A percentile compares a stretch with the other conserved stretches of the same genome.
Conservation (phyloP, 2,888 invertebrate species). For the Poecilobothrus nobilitatus region DNA sequence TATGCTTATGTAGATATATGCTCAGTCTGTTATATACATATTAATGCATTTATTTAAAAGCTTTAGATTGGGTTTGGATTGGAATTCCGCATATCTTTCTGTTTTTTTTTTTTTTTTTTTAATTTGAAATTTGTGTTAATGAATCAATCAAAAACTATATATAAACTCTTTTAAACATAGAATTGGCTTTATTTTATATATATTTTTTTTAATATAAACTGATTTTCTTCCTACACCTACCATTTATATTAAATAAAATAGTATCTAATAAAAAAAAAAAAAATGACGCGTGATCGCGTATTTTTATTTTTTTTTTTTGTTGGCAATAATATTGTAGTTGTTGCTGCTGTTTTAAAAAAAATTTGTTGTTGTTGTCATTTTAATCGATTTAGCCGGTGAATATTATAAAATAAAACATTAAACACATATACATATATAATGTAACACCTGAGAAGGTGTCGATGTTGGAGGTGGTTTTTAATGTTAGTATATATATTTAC, state of each 20-base stretch:
- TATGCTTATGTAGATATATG: no score
- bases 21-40: no score
- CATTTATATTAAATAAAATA: background rate
- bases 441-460: no score
- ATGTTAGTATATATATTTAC: no score
- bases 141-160: background rate
- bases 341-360: no score
- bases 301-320: background rate
- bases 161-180: background rate
- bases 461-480: no score
- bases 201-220: background rate
- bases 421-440: no score
- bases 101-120: background rate
- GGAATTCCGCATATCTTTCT: background rate
- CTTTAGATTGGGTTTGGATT: background rate
- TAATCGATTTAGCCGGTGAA: no score
- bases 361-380: no score
- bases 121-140: background rate
- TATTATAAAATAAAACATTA: no score
- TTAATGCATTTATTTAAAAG: no score
- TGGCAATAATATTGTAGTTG: no score
- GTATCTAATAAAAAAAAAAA: background rate
- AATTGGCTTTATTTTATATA: background rate
- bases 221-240: background rate
- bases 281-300: background rate